phyloP scores from a whole-genome alignment of 2,797 vertebrate species.

The Aldrovandia affinis region DNA sequence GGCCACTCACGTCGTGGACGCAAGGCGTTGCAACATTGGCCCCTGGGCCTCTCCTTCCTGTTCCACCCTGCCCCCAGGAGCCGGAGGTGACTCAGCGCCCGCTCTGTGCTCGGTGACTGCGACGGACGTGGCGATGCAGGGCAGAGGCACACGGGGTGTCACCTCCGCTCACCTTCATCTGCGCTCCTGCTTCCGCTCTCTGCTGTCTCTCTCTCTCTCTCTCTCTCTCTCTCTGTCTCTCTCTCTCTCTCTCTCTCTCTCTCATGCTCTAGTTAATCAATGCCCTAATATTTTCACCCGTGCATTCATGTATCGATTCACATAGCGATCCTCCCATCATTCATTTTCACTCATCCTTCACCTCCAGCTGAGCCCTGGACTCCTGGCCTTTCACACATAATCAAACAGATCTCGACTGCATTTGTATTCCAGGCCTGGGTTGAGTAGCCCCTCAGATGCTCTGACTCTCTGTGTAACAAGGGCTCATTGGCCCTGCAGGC shows the following conservation, averaged over 20 bases:
- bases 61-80: background rate
- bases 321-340: background rate
- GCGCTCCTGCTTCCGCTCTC: background rate
- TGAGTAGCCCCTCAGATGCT: background rate
- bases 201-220: background rate
- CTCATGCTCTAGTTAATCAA: slow-evolving; percentile 2
- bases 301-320: background rate
- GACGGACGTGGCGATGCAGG: background rate
- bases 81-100: slow-evolving; percentile 7
- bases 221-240: background rate
- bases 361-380: background rate
- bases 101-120: background rate
- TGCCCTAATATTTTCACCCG: background rate
- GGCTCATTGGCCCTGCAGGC: background rate
- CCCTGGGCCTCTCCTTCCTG: background rate
- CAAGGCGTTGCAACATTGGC: background rate
- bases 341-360: background rate
- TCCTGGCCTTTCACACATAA: background rate
- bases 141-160: background rate
- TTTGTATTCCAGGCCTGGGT: background rate
- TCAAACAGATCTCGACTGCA: background rate
- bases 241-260: background rate
- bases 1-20: background rate
- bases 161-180: background rate
- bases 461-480: background rate